These are phyloP conservation scores for Choreutis nemorana DNA, from an alignment of 2,888 invertebrate genomes.

Conservation along the genomic window DNA sequence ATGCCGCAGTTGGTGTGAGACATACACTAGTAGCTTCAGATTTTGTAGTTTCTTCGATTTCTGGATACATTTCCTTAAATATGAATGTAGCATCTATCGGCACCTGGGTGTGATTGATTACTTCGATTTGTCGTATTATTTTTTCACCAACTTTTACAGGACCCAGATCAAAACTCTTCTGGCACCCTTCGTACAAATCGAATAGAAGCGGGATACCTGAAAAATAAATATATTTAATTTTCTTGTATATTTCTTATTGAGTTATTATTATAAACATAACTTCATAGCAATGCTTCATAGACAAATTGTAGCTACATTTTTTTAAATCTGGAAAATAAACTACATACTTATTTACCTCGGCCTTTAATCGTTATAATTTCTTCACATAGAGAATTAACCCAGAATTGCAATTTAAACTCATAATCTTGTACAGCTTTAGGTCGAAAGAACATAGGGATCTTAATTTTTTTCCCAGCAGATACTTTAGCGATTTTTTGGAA, in stretches of 20 bases:
- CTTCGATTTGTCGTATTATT: constrained; percentile 55
- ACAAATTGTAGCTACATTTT: neutral
- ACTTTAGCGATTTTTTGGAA: constrained; percentile 41
- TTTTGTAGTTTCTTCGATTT: constrained; percentile 26
- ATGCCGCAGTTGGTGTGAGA: constrained; percentile 25
- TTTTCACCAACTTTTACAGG: constrained; percentile 57
- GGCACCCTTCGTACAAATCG: constrained; percentile 55
- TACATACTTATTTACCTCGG: constrained; percentile 41
- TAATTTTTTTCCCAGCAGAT: constrained; percentile 37
- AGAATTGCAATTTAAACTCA: constrained; percentile 56
- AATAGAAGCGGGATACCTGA: constrained; percentile 47
- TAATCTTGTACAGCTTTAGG: constrained; percentile 61
- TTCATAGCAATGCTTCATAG: neutral
- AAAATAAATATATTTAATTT: constrained; percentile 9
- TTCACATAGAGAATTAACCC: constrained; percentile 60
- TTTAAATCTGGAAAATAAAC: neutral
- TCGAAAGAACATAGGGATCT: constrained; percentile 62
- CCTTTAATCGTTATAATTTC: constrained; percentile 59
- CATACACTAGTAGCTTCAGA: constrained; percentile 49
- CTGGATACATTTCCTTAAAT: constrained; percentile 53
- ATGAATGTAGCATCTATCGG: constrained; percentile 61
- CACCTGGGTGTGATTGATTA: constrained; percentile 66
- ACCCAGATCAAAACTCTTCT: constrained; percentile 51
- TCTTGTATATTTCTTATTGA: neutral
- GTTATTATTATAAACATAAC: constrained; percentile 2